These are phyloP conservation scores for Poeciliopsis infans DNA, from an alignment of 2,797 vertebrate genomes.

Conservation along the genomic window DNA sequence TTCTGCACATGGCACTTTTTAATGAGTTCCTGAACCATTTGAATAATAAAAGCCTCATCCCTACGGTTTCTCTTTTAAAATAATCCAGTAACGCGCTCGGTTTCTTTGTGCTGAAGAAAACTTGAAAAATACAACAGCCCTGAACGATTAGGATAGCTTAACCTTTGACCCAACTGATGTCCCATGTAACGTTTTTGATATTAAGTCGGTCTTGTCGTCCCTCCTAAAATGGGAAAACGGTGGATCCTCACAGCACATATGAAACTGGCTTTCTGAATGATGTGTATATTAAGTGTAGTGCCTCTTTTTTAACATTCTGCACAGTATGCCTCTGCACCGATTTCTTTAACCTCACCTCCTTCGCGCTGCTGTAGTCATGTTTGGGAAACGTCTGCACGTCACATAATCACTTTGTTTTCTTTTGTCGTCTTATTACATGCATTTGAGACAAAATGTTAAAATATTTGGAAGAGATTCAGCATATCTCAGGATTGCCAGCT, in stretches of 20 bases:
- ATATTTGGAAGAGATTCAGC: slow-evolving; percentile 45
- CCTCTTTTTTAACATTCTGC: slow-evolving; percentile 74
- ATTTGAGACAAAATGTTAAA: slow-evolving; percentile 33
- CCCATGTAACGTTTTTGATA: slow-evolving; percentile 10
- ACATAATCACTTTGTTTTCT: slow-evolving; percentile 29
- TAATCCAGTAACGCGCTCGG: slow-evolving; percentile 28
- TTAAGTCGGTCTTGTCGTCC: background rate
- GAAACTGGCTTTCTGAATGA: slow-evolving; percentile 65
- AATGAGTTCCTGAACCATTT: slow-evolving; percentile 76
- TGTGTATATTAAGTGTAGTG: slow-evolving; percentile 75
- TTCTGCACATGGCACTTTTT: slow-evolving; percentile 86
- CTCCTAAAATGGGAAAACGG: background rate
- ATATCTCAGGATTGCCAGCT: slow-evolving; percentile 29
- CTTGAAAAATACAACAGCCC: slow-evolving; percentile 62
- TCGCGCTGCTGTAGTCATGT: slow-evolving; percentile 64
- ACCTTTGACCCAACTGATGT: slow-evolving; percentile 26
- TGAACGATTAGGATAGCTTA: slow-evolving; percentile 35
- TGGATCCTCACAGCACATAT: slow-evolving; percentile 36
- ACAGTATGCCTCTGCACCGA: slow-evolving; percentile 61
- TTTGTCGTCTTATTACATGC: slow-evolving; percentile 29
- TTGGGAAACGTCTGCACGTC: slow-evolving; percentile 51
- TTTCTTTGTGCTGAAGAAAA: slow-evolving; percentile 66
- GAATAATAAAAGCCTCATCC: slow-evolving; percentile 50
- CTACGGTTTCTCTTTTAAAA: slow-evolving; percentile 36
- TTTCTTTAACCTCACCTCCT: slow-evolving; percentile 66